Base-by-base conservation (phyloP, 1,140 invertebrate species). In the Pogonus chalceus region DNA sequence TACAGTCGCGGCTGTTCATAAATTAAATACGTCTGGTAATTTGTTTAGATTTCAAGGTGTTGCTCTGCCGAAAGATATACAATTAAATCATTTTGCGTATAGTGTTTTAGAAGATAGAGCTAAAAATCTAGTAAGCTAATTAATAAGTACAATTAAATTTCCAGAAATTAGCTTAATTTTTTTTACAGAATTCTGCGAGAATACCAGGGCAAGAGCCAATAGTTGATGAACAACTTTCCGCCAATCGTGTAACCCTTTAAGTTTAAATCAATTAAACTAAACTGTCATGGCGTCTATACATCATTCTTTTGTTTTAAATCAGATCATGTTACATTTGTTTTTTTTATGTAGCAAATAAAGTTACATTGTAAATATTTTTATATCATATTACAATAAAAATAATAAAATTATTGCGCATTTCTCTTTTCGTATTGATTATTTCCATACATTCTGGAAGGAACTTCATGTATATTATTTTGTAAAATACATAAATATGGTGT, bases 31-130 rank as follows among this genome's bases (percentile, higher is more conserved):
- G 3, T 70, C 77, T 20, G 72, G 76, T 1, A 65, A 71, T 0
- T 77, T 94, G n/a, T 88, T 89, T 64, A 76, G 94, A 61, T 85
- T 96, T 62, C 94, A 98, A 73, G 93, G 92, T 0, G 77, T 96
- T 0, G 87, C 90, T 0, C 63, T 96, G 51, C 93, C 94, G 0
- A 75, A 65, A 53, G 84, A 84, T 23, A 76, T 92, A 51, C 63
- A 79, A 16, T 62, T 95, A 1, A 91, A 92, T 72, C 87, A 92
- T 66, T 87, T 88, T 66, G 84, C 88, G 0, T 94, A 83, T 66
- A 73, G 80, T 2, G 77, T 92, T 48, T 69, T 95, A 21, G 81
- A 83, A 43, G 76, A 88, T 12, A 71, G 90, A 56, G 86, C 88
- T 1, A 79, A 72, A 62, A 84, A 88, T 74, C 64, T 90, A 59